Conservation (phyloP, 2,888 invertebrate species). For the Amiota mariae region DNA sequence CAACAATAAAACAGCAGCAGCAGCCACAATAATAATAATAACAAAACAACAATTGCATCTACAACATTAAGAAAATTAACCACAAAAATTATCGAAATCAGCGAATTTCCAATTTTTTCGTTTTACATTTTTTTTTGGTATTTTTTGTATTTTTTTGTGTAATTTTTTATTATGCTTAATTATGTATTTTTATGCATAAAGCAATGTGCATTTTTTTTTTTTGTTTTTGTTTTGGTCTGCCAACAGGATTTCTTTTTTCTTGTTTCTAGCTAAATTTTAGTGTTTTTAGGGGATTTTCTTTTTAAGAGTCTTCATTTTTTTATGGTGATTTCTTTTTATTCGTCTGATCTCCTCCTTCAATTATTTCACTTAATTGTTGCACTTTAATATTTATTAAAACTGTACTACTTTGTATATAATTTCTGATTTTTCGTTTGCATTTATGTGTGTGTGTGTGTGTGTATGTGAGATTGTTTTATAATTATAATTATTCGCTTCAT, state of each 20-base stretch:
- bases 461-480: conserved; percentile 58
- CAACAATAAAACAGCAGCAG: not conserved
- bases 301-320: conserved; percentile 38
- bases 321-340: conserved; percentile 33
- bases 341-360: conserved; percentile 8
- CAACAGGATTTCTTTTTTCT: conserved; percentile 32
- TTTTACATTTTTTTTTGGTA: not conserved
- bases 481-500: conserved; percentile 62
- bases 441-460: not conserved
- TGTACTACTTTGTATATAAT: not conserved
- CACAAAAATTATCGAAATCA: conserved; percentile 11
- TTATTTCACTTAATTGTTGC: conserved; percentile 54
- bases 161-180: conserved; percentile 37
- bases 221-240: not conserved
- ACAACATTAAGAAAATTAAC: conserved; percentile 21
- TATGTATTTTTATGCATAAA: conserved; percentile 32
- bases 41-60: not conserved
- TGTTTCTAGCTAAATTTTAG: conserved; percentile 33
- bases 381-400: conserved; percentile 57
- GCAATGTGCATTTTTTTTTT: not conserved
- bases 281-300: conserved; percentile 46
- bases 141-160: conserved; percentile 24
- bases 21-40: not conserved
- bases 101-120: not conserved
- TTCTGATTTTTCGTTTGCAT: conserved; percentile 14